Conservation (phyloP, 2,888 invertebrate genomes). For the Bimastos eiseni region DNA sequence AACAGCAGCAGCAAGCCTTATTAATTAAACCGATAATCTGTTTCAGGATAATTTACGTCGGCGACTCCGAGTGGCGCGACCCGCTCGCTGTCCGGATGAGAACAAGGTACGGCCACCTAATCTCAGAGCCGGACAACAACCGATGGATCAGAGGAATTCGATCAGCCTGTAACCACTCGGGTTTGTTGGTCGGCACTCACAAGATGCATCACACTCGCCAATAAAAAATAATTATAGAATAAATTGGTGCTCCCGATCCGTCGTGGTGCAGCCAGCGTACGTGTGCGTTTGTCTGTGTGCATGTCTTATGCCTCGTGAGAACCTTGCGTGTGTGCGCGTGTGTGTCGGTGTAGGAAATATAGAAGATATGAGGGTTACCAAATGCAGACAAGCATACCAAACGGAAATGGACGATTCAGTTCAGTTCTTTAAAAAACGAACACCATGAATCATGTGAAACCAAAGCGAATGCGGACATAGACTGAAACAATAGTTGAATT, state of each 20-base stretch:
- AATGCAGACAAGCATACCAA: not conserved
- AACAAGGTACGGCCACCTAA: not conserved
- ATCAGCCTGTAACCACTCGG: not conserved
- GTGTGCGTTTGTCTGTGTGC: too few species aligned
- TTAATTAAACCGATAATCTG: conserved; percentile 6
- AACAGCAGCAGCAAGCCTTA: not conserved
- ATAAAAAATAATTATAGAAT: conserved; percentile 13
- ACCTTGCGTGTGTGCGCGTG: too few species aligned
- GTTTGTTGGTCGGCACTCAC: not conserved
- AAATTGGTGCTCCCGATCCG: not conserved
- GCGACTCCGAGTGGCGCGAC: not conserved
- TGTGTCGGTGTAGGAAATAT: not conserved
- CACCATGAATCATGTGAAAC: not conserved
- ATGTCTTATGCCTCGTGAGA: too few species aligned
- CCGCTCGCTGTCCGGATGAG: not conserved
- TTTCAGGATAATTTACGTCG: not conserved
- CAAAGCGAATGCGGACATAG: not conserved
- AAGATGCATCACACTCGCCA: not conserved
- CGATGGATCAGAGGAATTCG: conserved; percentile 6
- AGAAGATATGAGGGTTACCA: not conserved
- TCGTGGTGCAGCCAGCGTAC: not conserved
- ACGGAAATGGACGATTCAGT: not conserved
- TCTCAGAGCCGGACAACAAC: not conserved
- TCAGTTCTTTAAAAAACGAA: not conserved
- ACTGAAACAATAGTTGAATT: not conserved